phyloP scores from a whole-genome alignment of 92 coral and sea anemone species.

The Virgularia gustaviana region DNA sequence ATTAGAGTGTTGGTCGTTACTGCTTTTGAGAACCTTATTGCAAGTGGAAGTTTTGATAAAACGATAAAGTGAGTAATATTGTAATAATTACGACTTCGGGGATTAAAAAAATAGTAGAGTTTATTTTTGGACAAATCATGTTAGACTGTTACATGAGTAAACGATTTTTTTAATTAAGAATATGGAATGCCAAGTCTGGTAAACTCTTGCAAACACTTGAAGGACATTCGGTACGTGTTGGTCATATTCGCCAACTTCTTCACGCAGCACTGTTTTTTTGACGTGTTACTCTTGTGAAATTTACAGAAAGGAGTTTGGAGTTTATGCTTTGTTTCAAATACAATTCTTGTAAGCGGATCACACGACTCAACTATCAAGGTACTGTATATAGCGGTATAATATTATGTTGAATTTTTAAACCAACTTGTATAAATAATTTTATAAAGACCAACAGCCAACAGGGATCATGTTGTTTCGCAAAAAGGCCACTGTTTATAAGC shows the following conservation, averaged over 20 bases:
- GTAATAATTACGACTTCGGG: background rate
- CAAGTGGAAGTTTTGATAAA: slow-evolving; percentile 92
- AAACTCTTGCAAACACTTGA: slow-evolving; percentile 68
- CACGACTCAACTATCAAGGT: slow-evolving; percentile 93
- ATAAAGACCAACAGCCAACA: too few relatives aligned
- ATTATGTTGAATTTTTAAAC: too few relatives aligned
- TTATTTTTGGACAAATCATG: too few relatives aligned
- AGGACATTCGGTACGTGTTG: slow-evolving; percentile 79
- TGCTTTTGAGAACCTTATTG: slow-evolving; percentile 67
- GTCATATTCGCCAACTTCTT: background rate
- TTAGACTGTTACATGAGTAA: too few relatives aligned
- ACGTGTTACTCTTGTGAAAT: background rate
- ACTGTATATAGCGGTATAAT: too few relatives aligned
- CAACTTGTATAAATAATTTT: too few relatives aligned
- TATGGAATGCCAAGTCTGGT: slow-evolving; percentile 83
- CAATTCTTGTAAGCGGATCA: slow-evolving; percentile 79
- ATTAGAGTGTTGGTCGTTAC: slow-evolving; percentile 80
- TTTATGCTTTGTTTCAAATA: slow-evolving; percentile 76
- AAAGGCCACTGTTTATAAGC: too few relatives aligned
- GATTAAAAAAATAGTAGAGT: too few relatives aligned
- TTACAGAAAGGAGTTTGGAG: slow-evolving; percentile 92
- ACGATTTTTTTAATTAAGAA: slow-evolving; percentile 41
- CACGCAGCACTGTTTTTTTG: background rate
- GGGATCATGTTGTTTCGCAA: too few relatives aligned
- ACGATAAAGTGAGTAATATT: slow-evolving; percentile 68